Conservation (phyloP, 2,113 vertebrate species). For the Eublepharis macularius region DNA sequence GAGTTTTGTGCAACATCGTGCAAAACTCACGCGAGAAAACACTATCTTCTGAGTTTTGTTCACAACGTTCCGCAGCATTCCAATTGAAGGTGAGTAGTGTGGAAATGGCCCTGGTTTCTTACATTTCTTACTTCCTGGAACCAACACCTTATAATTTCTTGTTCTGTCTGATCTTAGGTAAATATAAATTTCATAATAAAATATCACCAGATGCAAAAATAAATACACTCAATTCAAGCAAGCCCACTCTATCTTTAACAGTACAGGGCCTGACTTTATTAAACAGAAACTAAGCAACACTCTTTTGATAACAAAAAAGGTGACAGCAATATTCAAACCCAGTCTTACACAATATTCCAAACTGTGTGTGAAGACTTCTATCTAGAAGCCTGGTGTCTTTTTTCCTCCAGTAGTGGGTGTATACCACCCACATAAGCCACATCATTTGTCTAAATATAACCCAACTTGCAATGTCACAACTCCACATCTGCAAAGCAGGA, state of each 20-base stretch:
- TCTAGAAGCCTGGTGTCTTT: neutral
- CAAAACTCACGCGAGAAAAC: too few species aligned
- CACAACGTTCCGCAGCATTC: too few species aligned
- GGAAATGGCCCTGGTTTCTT: too few species aligned
- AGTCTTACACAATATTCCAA: neutral
- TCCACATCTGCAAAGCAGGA: neutral
- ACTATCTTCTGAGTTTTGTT: too few species aligned
- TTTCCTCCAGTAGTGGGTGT: neutral
- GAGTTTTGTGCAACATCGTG: too few species aligned
- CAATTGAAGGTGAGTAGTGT: too few species aligned
- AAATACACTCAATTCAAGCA: neutral
- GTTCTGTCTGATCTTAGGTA: neutral
- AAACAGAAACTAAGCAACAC: neutral
- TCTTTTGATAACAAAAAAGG: neutral
- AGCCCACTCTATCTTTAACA: neutral
- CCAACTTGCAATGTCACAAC: neutral
- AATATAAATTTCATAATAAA: neutral
- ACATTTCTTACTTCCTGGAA: too few species aligned
- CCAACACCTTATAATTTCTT: too few species aligned
- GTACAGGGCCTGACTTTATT: neutral
- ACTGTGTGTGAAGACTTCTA: neutral
- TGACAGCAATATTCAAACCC: neutral
- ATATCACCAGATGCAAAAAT: neutral
- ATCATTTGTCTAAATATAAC: neutral
- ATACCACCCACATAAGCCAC: neutral